Conservation (phyloP, 2,797 vertebrate genomes). For the Catamblyrhynchus diadema region DNA sequence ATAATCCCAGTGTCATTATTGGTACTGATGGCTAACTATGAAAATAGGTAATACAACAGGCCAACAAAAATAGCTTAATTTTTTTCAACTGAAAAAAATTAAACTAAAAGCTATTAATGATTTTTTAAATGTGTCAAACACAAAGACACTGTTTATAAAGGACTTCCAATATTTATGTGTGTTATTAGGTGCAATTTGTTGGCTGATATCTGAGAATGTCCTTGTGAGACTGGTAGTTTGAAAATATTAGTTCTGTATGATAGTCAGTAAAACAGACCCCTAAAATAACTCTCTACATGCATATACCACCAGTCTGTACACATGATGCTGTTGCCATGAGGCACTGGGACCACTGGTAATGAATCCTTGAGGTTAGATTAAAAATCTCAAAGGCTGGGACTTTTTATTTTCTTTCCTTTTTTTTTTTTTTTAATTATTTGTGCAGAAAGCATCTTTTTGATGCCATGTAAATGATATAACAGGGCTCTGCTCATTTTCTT, state of each 20-base stretch:
- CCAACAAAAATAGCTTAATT: neutral
- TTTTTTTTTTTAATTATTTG: neutral
- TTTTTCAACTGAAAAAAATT: neutral
- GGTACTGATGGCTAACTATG: neutral
- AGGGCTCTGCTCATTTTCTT: neutral
- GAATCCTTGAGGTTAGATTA: neutral
- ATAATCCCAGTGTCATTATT: neutral
- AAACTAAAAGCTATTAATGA: neutral
- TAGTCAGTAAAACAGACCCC: neutral
- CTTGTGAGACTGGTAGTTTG: neutral
- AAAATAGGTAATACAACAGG: neutral
- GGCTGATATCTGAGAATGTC: neutral
- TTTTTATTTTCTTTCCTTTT: neutral
- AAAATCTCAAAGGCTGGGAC: neutral
- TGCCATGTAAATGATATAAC: neutral
- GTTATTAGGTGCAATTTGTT: neutral
- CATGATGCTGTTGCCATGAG: neutral
- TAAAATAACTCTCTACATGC: neutral
- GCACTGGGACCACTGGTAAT: neutral
- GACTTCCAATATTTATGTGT: neutral
- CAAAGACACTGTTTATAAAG: neutral
- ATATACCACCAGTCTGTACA: neutral
- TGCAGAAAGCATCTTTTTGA: conserved; percentile 1
- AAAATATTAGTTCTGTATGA: neutral
- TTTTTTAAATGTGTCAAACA: neutral